Conservation (phyloP, 2,888 invertebrate genomes). For the Agrypnus murinus region DNA sequence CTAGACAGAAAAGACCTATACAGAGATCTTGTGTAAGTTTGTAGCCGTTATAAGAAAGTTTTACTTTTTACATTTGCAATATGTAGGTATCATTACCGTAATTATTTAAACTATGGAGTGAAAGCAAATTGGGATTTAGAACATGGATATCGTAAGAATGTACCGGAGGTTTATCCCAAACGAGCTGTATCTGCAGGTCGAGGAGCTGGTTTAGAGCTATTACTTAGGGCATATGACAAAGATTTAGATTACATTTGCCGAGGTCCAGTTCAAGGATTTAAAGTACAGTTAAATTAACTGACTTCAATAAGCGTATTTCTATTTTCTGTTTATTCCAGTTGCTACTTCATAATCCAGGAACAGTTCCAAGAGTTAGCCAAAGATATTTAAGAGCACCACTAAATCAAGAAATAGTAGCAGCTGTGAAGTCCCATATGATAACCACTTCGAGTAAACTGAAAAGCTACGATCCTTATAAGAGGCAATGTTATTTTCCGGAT, state of each 20-base stretch:
- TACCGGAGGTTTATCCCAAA: slow-evolving; percentile 79
- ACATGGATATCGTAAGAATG: slow-evolving; percentile 75
- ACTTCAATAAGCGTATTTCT: not conserved
- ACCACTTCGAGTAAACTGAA: slow-evolving; percentile 80
- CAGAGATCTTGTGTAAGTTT: slow-evolving; percentile 74
- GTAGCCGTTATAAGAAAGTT: not conserved
- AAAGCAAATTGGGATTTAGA: slow-evolving; percentile 78
- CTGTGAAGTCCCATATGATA: slow-evolving; percentile 85
- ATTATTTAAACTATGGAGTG: slow-evolving; percentile 63
- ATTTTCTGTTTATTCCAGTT: slow-evolving; percentile 74
- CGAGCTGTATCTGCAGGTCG: slow-evolving; percentile 80
- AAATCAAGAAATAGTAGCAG: slow-evolving; percentile 81
- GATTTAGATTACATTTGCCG: slow-evolving; percentile 82
- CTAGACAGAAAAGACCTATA: slow-evolving; percentile 77
- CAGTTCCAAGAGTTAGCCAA: slow-evolving; percentile 79
- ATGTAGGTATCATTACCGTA: slow-evolving; percentile 15
- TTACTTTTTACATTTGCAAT: not conserved
- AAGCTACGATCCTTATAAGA: slow-evolving; percentile 78
- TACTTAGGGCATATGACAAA: slow-evolving; percentile 75
- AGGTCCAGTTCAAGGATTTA: slow-evolving; percentile 84
- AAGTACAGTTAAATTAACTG: slow-evolving; percentile 71
- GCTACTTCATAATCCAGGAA: slow-evolving; percentile 81
- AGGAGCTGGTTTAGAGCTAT: slow-evolving; percentile 78
- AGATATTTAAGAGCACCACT: slow-evolving; percentile 83
- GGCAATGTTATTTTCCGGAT: slow-evolving; percentile 81